phyloP scores from a whole-genome alignment of 2,888 invertebrate species.

The Nymphalis polychloros region DNA sequence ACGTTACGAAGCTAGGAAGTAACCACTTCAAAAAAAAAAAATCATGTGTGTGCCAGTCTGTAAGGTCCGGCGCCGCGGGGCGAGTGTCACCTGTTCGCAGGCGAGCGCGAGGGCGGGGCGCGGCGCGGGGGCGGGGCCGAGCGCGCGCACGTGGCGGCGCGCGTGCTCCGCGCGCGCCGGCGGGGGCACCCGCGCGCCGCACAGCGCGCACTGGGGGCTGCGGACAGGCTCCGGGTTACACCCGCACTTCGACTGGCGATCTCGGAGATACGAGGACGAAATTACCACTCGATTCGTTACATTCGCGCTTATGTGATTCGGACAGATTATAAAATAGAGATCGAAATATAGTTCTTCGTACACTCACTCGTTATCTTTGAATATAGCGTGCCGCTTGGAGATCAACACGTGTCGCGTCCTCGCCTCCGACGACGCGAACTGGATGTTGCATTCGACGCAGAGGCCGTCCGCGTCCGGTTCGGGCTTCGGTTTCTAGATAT shows the following conservation, averaged over 20 bases:
- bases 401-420: constrained; percentile 56
- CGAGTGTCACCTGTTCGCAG: constrained; percentile 50
- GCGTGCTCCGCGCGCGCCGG: constrained; percentile 23
- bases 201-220: constrained; percentile 50
- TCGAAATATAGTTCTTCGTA: neutral
- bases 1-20: too few species aligned
- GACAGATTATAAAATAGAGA: too few species aligned
- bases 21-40: too few species aligned
- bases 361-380: constrained; percentile 46
- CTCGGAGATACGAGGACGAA: too few species aligned
- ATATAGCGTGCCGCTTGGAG: constrained; percentile 49
- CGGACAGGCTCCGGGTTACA: neutral
- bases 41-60: too few species aligned
- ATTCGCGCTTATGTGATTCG: too few species aligned
- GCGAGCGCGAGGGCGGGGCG: constrained; percentile 27
- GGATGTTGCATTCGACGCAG: constrained; percentile 56
- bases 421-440: constrained; percentile 53
- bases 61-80: neutral
- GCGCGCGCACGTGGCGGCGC: constrained; percentile 27
- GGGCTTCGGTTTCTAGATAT: constrained; percentile 13
- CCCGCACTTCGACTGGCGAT: too few species aligned
- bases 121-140: neutral
- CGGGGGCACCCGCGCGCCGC: constrained; percentile 39
- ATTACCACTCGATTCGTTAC: too few species aligned
- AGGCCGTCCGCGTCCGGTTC: constrained; percentile 43